Evolutionary conservation across 2,113 vertebrate genomes (phyloP).

Genomic region (Gila orcuttii): DNA sequence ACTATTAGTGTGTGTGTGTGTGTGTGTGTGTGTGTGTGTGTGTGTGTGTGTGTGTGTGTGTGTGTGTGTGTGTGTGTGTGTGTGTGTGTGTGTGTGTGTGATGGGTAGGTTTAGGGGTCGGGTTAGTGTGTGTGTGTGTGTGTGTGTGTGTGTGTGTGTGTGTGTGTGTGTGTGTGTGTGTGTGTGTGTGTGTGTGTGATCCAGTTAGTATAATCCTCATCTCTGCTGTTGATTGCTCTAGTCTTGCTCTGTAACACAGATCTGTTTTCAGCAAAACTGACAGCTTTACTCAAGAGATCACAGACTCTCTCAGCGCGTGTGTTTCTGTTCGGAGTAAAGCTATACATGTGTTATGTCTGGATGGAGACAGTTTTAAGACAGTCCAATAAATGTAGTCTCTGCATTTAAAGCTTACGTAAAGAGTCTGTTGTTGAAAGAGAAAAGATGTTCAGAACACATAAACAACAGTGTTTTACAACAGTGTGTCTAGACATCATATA

Average conservation of each 20-base stretch:
- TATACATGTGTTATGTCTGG: constrained; percentile 13
- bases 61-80: not conserved
- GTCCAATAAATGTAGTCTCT: constrained; percentile 13
- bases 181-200: not conserved
- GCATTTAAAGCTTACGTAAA: not conserved
- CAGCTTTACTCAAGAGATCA: not conserved
- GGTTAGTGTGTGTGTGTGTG: no score
- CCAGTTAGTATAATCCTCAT: not conserved
- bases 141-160: not conserved
- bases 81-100: not conserved
- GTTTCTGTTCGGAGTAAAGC: not conserved
- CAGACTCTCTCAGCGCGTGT: not conserved
- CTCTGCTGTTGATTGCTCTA: constrained; percentile 12
- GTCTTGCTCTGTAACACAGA: constrained; percentile 12
- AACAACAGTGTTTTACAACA: not conserved
- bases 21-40: not conserved
- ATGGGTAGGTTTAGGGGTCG: no score
- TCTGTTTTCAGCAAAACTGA: not conserved
- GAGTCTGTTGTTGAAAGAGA: not conserved
- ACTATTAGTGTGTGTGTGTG: not conserved
- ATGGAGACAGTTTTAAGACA: constrained; percentile 17
- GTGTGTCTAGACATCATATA: not conserved
- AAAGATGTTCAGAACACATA: not conserved
- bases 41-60: not conserved
- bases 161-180: not conserved